A percentile compares a stretch with the other conserved stretches of the same genome.
These are phyloP conservation scores for Melikaiella ostensackeni DNA, from an alignment of 2,888 invertebrate species.

Conservation along the genomic window DNA sequence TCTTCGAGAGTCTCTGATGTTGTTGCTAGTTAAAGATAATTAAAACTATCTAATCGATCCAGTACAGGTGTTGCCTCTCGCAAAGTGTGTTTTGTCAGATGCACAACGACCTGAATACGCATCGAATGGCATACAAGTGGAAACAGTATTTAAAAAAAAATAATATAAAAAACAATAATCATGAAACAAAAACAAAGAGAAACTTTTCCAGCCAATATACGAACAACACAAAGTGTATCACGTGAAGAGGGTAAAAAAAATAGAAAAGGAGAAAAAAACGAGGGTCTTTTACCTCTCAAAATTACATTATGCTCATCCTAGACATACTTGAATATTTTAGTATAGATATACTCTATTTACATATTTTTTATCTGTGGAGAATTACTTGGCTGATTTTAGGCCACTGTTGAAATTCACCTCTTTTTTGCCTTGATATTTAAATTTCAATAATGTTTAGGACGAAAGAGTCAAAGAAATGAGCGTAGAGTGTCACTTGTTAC, in stretches of 20 bases:
- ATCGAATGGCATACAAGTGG: constrained; percentile 63
- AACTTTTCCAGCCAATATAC: constrained; percentile 32
- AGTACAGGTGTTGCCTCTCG: constrained; percentile 54
- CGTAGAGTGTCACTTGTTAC: constrained; percentile 74
- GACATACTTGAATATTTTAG: constrained; percentile 77
- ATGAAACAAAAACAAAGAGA: constrained; percentile 48
- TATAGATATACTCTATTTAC: constrained; percentile 78
- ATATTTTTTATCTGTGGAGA: constrained; percentile 77
- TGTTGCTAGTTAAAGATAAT: constrained; percentile 76
- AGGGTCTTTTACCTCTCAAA: constrained; percentile 76
- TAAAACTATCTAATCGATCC: constrained; percentile 41
- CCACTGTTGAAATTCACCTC: constrained; percentile 78
- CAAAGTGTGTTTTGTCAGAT: constrained; percentile 65
- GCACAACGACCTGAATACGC: constrained; percentile 64
- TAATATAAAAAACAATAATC: constrained; percentile 47
- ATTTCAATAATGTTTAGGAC: constrained; percentile 74
- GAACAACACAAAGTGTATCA: constrained; percentile 65
- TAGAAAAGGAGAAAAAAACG: constrained; percentile 52
- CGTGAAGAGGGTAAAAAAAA: constrained; percentile 51
- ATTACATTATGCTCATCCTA: constrained; percentile 76
- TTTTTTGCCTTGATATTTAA: constrained; percentile 78
- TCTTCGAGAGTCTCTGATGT: constrained; percentile 81
- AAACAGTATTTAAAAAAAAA: constrained; percentile 55
- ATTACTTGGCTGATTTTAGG: constrained; percentile 77
- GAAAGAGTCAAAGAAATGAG: constrained; percentile 58